Conservation (phyloP, 2,888 invertebrate species). For the Mythimna pallens region DNA sequence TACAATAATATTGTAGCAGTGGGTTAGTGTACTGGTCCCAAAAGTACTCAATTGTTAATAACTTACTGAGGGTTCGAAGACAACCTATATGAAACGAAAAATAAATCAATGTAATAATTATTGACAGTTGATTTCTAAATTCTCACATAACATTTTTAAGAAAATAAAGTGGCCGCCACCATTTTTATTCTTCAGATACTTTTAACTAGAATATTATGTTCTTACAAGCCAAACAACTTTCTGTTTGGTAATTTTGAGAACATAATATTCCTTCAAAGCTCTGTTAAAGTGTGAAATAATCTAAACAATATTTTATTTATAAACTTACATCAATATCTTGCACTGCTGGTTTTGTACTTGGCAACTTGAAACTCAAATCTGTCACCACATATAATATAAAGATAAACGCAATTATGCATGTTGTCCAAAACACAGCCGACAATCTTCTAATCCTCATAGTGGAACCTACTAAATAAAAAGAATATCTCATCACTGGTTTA, state of each 20-base stretch:
- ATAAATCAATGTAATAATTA: not conserved
- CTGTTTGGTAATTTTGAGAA: not conserved
- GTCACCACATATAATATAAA: slow-evolving; percentile 92
- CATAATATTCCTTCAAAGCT: too few species aligned
- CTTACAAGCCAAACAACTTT: too few species aligned
- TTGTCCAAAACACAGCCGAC: slow-evolving; percentile 91
- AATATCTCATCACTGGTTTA: not conserved
- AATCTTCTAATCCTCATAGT: slow-evolving; percentile 90
- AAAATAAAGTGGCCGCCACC: not conserved
- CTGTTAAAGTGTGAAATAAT: not conserved
- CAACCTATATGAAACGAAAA: not conserved
- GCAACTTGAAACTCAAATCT: slow-evolving; percentile 91
- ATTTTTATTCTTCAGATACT: too few species aligned
- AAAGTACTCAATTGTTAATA: not conserved
- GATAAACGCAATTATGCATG: slow-evolving; percentile 91
- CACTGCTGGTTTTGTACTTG: slow-evolving; percentile 88
- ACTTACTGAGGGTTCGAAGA: not conserved
- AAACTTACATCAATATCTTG: slow-evolving; percentile 91
- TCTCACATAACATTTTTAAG: not conserved
- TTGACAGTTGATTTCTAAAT: not conserved
- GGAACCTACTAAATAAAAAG: slow-evolving; percentile 29
- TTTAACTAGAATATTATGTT: too few species aligned
- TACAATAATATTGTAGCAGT: not conserved
- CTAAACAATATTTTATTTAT: not conserved
- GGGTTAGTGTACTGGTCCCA: too few species aligned